These are phyloP conservation scores for Cancer borealis DNA, from an alignment of 2,888 invertebrate genomes.

Conservation along the genomic window DNA sequence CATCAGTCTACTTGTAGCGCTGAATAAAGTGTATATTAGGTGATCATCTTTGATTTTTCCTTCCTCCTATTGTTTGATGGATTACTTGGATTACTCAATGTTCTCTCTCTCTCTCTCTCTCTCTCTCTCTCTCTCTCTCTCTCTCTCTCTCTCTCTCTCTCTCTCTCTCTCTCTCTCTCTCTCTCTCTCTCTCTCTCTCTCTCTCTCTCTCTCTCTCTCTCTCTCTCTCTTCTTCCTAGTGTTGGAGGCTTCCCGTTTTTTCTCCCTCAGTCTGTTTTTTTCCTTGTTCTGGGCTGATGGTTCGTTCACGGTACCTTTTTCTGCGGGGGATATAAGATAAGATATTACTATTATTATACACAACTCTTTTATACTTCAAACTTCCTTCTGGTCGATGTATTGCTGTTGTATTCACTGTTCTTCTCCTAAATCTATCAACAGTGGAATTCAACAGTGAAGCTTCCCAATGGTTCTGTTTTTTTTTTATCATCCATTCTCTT, in stretches of 20 bases:
- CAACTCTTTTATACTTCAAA: no score
- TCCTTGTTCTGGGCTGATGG: not conserved
- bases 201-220: no score
- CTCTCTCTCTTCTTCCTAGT: no score
- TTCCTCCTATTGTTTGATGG: not conserved
- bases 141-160: conserved; percentile 52
- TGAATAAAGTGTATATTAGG: not conserved
- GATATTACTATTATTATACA: no score
- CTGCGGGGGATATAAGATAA: no score
- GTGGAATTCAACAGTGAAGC: no score
- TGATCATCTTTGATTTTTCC: not conserved
- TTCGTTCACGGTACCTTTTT: not conserved
- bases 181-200: not conserved
- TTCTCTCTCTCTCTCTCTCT: conserved; percentile 47
- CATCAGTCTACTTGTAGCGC: not conserved
- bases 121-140: conserved; percentile 52
- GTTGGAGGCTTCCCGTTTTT: not conserved
- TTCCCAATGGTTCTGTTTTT: no score
- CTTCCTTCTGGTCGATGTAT: no score
- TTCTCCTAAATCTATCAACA: no score
- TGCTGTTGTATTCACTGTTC: no score
- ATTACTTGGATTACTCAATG: not conserved
- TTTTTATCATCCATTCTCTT: no score
- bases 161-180: conserved; percentile 44
- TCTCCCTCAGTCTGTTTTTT: not conserved